phyloP scores from a whole-genome alignment of 30 jellyfish, hydroid and myxozoan genomes.

The Clytia hemisphaerica region DNA sequence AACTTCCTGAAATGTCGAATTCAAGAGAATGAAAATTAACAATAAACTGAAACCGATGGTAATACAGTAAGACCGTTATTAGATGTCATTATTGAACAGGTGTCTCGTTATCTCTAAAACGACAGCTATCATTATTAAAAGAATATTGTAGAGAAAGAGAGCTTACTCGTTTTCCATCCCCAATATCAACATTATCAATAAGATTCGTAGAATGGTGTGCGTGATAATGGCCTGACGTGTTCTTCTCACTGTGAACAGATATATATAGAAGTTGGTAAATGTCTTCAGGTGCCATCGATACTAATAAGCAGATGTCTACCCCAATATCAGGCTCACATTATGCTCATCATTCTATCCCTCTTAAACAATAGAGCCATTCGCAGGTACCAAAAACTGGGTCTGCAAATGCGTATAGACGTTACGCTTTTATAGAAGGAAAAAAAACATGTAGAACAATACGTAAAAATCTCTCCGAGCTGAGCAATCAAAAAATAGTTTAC shows the following conservation, averaged over 20 bases:
- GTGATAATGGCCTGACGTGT: conserved; percentile 1
- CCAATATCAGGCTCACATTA: too few relatives aligned
- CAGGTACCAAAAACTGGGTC: not conserved
- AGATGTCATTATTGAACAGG: too few relatives aligned
- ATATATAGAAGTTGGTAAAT: too few relatives aligned
- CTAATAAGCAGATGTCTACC: too few relatives aligned
- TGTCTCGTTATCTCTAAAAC: not conserved
- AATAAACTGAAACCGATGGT: too few relatives aligned
- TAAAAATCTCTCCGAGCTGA: too few relatives aligned
- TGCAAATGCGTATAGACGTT: too few relatives aligned
- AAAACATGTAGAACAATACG: too few relatives aligned
- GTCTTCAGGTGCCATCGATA: too few relatives aligned
- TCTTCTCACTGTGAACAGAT: conserved; percentile 17
- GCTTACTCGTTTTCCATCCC: conserved; percentile 47
- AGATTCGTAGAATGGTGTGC: conserved; percentile 11
- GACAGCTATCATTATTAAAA: not conserved
- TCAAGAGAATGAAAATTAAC: not conserved
- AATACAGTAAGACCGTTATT: too few relatives aligned
- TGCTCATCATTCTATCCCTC: not conserved
- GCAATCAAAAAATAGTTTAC: too few relatives aligned
- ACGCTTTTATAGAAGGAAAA: too few relatives aligned
- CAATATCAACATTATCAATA: conserved; percentile 62
- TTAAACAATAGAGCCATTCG: not conserved
- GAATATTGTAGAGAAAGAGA: not conserved
- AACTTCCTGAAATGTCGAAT: conserved; percentile 25